Conservation (phyloP, 2,888 invertebrate species). For the Cybosia mesomella region DNA sequence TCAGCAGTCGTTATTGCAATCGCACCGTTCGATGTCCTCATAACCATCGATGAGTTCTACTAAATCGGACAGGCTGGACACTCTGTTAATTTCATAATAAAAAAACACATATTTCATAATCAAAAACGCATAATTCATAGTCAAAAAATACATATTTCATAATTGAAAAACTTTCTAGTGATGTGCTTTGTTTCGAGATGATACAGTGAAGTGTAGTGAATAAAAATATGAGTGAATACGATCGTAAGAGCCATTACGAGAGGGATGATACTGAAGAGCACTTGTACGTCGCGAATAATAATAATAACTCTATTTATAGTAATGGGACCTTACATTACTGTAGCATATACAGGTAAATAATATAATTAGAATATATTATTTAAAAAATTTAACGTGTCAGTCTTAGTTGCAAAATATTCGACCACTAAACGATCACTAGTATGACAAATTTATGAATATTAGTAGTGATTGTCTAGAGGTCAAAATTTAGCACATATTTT, state of each 20-base stretch:
- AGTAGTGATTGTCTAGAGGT: background rate
- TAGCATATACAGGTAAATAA: constrained; percentile 83
- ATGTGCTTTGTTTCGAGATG: constrained; percentile 51
- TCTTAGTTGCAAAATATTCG: no score
- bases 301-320: constrained; percentile 84
- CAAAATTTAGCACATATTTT: background rate
- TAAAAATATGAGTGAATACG: constrained; percentile 78
- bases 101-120: constrained; percentile 23
- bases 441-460: background rate
- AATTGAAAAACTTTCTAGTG: constrained; percentile 37
- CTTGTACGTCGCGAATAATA: constrained; percentile 76
- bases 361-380: background rate
- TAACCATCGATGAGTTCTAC: constrained; percentile 76
- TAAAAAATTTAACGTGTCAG: no score
- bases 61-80: constrained; percentile 67
- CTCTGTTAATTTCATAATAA: constrained; percentile 21
- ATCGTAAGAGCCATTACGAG: constrained; percentile 72
- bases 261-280: constrained; percentile 73
- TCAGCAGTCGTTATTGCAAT: constrained; percentile 75
- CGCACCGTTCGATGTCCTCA: constrained; percentile 83
- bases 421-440: no score
- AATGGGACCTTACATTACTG: constrained; percentile 88
- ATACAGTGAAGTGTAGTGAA: constrained; percentile 42
- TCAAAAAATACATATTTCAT: constrained; percentile 22
- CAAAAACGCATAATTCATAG: no score